Conservation (phyloP, 2,113 vertebrate genomes). For the Gavialis gangeticus region DNA sequence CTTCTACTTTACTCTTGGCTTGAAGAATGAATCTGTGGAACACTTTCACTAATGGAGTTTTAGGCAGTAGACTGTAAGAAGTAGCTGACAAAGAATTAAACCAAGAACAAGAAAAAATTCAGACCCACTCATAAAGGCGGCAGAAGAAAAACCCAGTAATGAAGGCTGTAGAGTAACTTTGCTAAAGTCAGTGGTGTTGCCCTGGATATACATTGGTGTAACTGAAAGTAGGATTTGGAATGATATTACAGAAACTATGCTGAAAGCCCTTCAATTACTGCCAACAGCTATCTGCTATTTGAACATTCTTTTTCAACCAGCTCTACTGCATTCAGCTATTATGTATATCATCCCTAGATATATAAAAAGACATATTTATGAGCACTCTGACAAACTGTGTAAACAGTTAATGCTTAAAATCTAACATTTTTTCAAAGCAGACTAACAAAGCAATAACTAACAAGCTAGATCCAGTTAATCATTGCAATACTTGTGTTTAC, state of each 20-base stretch:
- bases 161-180: no score
- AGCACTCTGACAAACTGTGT: background rate
- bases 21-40: background rate
- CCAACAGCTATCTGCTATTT: background rate
- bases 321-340: background rate
- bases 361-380: background rate
- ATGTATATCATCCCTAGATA: background rate
- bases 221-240: background rate
- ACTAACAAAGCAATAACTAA: no score
- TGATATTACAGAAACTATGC: background rate
- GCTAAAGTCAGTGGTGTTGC: background rate
- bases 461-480: no score
- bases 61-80: background rate
- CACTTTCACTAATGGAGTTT: background rate
- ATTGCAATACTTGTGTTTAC: no score
- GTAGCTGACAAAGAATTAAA: background rate
- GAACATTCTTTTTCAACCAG: background rate
- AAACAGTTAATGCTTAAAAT: background rate
- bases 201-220: background rate
- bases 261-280: background rate
- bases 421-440: no score
- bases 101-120: background rate
- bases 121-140: background rate
- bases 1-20: background rate
- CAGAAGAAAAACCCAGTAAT: no score